phyloP scores from a whole-genome alignment of 2,113 vertebrate genomes.

The Cairina moschata region DNA sequence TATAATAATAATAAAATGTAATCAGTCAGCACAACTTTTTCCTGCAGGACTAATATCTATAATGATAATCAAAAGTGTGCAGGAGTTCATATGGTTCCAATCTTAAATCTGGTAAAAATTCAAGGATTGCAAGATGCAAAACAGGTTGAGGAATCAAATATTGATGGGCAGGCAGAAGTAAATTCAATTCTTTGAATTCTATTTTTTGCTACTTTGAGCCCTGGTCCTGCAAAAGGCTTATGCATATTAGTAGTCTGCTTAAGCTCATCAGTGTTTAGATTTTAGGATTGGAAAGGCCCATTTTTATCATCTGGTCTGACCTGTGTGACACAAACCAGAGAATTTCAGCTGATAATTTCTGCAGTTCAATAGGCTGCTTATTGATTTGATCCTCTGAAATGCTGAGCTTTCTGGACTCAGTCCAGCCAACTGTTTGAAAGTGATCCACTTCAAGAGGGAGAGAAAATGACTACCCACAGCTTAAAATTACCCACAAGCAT shows the following conservation, averaged over 20 bases:
- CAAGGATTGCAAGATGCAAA: neutral
- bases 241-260: neutral
- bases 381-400: conserved; percentile 4
- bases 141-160: neutral
- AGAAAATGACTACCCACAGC: neutral
- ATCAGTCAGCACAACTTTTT: neutral
- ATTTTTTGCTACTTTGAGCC: neutral
- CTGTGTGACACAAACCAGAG: neutral
- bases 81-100: neutral
- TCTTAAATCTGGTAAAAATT: neutral
- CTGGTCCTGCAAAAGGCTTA: neutral
- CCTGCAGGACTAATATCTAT: neutral
- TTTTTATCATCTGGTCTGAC: neutral
- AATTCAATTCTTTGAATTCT: neutral
- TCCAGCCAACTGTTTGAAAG: neutral
- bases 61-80: neutral
- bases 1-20: neutral
- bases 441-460: neutral
- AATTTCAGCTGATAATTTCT: neutral
- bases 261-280: neutral
- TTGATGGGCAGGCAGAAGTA: neutral
- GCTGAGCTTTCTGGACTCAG: neutral
- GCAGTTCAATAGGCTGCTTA: neutral
- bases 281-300: neutral
- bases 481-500: neutral